phyloP scores from a whole-genome alignment of 2,797 vertebrate species.

The Craterocephalus amniculus region DNA sequence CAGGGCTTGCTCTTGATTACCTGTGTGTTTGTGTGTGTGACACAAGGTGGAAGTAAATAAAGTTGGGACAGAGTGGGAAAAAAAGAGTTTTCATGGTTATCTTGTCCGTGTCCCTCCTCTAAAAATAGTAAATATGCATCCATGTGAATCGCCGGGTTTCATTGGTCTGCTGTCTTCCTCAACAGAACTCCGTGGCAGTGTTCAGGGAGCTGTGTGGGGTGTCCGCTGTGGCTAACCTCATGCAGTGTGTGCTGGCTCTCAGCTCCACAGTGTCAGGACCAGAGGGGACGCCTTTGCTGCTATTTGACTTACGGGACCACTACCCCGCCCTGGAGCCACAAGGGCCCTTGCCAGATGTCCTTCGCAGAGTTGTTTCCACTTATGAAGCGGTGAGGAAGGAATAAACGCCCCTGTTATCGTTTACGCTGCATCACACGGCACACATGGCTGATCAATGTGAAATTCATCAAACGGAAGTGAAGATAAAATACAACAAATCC shows the following conservation, averaged over 20 bases:
- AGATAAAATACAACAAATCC: conserved; percentile 18
- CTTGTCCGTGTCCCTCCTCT: neutral
- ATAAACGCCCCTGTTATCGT: conserved; percentile 7
- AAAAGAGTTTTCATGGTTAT: neutral
- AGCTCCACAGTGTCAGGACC: conserved; percentile 88
- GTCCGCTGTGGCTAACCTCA: conserved; percentile 93
- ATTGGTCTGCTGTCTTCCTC: neutral
- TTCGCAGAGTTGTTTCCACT: conserved; percentile 89
- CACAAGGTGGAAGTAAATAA: conserved; percentile 8
- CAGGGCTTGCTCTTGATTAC: conserved; percentile 31
- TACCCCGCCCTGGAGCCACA: conserved; percentile 92
- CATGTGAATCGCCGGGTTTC: conserved; percentile 3
- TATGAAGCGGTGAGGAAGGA: conserved; percentile 88
- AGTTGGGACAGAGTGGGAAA: neutral
- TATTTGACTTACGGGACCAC: conserved; percentile 89
- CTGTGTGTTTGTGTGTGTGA: conserved; percentile 6
- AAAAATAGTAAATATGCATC: neutral
- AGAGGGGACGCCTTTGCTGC: conserved; percentile 87
- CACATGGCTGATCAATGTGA: conserved; percentile 14
- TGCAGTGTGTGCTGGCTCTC: conserved; percentile 93
- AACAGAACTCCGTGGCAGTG: conserved; percentile 88
- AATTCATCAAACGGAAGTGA: conserved; percentile 43
- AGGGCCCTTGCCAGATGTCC: conserved; percentile 92
- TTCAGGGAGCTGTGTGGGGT: conserved; percentile 95
- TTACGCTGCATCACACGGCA: neutral